phyloP scores from a whole-genome alignment of 1,140 invertebrate species.

The Diploscapter pachys region DNA sequence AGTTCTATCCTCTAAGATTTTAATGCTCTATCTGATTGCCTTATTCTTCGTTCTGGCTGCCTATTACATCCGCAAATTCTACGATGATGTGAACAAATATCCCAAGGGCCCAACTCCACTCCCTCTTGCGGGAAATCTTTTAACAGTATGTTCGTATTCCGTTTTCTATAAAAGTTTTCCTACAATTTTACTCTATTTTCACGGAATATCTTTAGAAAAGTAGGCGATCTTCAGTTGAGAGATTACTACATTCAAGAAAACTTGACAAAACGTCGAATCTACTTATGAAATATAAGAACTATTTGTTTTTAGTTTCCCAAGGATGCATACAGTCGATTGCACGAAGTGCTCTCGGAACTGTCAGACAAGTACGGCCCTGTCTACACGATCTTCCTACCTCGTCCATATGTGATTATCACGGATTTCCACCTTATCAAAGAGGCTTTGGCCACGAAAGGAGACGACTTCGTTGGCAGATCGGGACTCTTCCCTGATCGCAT shows the following conservation, averaged over 20 bases:
- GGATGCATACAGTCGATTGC: background rate
- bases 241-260: too few species aligned
- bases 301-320: background rate
- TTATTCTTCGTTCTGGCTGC: too few species aligned
- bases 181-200: too few species aligned
- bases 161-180: background rate
- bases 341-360: background rate
- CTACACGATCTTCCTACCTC: background rate
- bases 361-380: slow-evolving; percentile 5
- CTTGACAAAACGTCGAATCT: too few species aligned
- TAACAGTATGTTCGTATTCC: background rate
- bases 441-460: slow-evolving; percentile 1
- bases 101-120: slow-evolving; percentile 19
- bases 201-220: too few species aligned
- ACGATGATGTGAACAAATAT: slow-evolving; percentile 19
- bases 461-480: background rate
- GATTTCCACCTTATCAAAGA: slow-evolving; percentile 6
- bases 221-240: too few species aligned
- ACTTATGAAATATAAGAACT: too few species aligned
- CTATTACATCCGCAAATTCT: slow-evolving; percentile 13
- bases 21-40: too few species aligned
- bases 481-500: background rate
- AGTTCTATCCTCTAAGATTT: too few species aligned
- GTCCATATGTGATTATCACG: background rate
- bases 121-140: slow-evolving; percentile 10